Conservation (phyloP, 1,140 invertebrate species). For the Brachionus koreanus region DNA sequence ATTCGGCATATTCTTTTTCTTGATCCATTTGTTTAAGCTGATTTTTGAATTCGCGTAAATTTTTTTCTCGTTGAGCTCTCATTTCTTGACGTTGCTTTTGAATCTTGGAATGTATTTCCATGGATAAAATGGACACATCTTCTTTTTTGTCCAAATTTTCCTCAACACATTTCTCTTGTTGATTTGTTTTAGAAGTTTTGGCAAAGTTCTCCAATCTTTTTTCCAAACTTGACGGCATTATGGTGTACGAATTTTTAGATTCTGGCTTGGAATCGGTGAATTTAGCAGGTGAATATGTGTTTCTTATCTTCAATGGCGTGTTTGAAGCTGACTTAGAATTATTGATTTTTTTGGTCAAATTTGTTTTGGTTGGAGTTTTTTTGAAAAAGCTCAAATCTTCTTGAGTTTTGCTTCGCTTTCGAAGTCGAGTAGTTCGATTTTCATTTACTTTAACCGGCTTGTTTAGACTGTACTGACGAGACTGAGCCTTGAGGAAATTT, state of each 20-base stretch:
- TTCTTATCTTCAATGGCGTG: background rate
- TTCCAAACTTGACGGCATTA: background rate
- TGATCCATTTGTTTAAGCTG: background rate
- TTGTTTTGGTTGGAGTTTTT: background rate
- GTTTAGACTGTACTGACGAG: background rate
- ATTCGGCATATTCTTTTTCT: background rate
- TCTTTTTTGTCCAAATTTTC: conserved; percentile 6
- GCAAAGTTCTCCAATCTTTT: background rate
- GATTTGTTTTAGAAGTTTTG: background rate
- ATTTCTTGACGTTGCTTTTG: conserved; percentile 42
- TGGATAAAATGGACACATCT: background rate
- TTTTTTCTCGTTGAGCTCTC: conserved; percentile 3
- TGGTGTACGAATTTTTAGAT: background rate
- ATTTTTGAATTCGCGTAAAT: conserved; percentile 25
- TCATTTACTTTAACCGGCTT: background rate
- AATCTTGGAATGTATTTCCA: conserved; percentile 30
- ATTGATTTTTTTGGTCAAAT: background rate
- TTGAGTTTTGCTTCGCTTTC: conserved; percentile 32
- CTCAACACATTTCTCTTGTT: background rate
- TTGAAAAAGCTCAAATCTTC: background rate
- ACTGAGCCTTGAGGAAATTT: background rate
- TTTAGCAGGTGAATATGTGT: background rate
- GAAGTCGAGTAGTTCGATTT: background rate
- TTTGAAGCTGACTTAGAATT: background rate
- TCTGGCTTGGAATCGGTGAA: background rate